phyloP scores from a whole-genome alignment of 2,888 invertebrate genomes.

The Oegoconia quadripuncta region DNA sequence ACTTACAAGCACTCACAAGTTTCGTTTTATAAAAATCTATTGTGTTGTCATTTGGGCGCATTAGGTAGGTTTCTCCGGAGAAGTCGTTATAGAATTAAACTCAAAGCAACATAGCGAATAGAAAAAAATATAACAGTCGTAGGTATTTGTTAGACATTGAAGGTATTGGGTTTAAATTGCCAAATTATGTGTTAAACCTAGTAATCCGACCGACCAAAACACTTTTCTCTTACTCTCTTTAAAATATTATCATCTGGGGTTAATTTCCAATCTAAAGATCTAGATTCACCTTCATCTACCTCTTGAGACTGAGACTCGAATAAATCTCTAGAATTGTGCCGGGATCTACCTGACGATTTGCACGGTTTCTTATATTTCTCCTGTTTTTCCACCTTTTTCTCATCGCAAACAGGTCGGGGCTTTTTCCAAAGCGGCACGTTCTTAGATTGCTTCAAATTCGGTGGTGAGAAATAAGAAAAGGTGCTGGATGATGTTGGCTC shows the following conservation, averaged over 20 bases:
- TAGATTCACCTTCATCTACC: constrained; percentile 39
- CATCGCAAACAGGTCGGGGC: constrained; percentile 26
- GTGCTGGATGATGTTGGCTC: constrained; percentile 49
- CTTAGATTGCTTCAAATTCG: constrained; percentile 36
- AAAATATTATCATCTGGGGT: constrained; percentile 58
- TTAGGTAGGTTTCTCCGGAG: too few species aligned
- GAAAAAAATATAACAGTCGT: too few species aligned
- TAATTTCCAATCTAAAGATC: constrained; percentile 50
- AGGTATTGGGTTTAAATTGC: not conserved
- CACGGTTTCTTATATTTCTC: constrained; percentile 25
- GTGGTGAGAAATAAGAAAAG: constrained; percentile 62
- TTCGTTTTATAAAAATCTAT: too few species aligned
- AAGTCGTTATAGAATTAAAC: too few species aligned
- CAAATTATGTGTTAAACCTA: constrained; percentile 30
- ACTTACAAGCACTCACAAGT: too few species aligned
- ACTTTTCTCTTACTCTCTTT: constrained; percentile 53
- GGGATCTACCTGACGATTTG: constrained; percentile 28
- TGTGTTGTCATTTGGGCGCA: too few species aligned
- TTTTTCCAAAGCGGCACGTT: constrained; percentile 48
- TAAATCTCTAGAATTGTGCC: constrained; percentile 56
- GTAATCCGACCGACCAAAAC: constrained; percentile 56
- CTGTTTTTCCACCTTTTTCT: constrained; percentile 24
- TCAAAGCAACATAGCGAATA: too few species aligned
- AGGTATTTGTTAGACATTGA: too few species aligned
- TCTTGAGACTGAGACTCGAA: constrained; percentile 66